Base-by-base conservation (phyloP, 2,113 vertebrate species). In the Aptenodytes patagonicus region DNA sequence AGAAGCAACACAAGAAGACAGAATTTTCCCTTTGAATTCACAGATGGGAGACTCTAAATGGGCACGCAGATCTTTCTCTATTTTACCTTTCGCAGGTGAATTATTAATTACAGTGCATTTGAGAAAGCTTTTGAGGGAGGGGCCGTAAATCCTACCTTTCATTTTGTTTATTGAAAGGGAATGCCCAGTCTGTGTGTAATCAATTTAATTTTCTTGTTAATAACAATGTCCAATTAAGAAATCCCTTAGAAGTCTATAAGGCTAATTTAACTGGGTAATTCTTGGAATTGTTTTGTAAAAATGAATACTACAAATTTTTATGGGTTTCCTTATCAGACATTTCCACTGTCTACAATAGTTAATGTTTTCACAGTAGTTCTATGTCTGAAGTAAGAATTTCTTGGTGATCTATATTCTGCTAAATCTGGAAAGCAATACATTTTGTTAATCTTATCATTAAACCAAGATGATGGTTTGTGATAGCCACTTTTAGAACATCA, bases 181-280 rank as follows among this genome's bases (percentile, higher is more conserved):
- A 88, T 97, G 44, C n/a, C 19, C 65, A 32, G 6, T 44, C 51
- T 93, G 36, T 96, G n/a, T 86, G 92, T 91, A 97, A 96, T 75
- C 76, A 52, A 69, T 83, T 83, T 92, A 80, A 70, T 93, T 96
- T 96, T 96, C 94, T 95, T 95, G 46, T 85, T 96, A 97, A 95
- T 97, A 94, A 71, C 40, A 94, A 77, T 42, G 47, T 79, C 82
- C 79, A 95, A 82, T 95, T 96, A 97, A 96, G 93, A 96, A 97
- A 96, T 93, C 44, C 17, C 68, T 97, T 96, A 89, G 54, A 92
- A 91, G 38, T 52, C 68, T 93, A 11, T 90, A 95, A 91, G 90
- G 64, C 19, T 95, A 91, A 89, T 97, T 97, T 92, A 95, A 85
- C 87, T 92, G 51, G 20, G 40, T 69, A 92, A 92, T 80, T 78